Conservation (phyloP, 2,888 invertebrate species). For the Drosophila parthenogenetica region DNA sequence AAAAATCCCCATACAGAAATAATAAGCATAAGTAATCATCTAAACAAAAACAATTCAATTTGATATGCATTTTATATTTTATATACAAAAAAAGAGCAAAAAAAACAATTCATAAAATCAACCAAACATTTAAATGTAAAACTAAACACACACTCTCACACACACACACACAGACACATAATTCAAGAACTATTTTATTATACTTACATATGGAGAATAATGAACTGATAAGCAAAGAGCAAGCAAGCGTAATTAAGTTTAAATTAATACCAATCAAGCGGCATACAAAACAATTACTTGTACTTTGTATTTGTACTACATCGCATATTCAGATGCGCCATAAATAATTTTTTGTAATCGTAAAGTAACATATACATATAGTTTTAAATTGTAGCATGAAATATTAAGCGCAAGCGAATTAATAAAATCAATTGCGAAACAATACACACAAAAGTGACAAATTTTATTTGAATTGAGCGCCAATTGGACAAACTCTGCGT, state of each 20-base stretch:
- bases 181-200: constrained; percentile 55
- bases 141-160: constrained; percentile 2
- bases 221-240: constrained; percentile 78
- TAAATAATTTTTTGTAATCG: constrained; percentile 70
- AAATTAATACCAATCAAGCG: constrained; percentile 35
- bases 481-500: not conserved
- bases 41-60: constrained; percentile 45
- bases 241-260: constrained; percentile 68
- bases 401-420: constrained; percentile 64
- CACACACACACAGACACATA: constrained; percentile 27
- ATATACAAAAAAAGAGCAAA: constrained; percentile 35
- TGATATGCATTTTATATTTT: constrained; percentile 78
- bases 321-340: constrained; percentile 56
- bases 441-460: constrained; percentile 20
- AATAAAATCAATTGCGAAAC: constrained; percentile 52
- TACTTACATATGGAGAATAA: constrained; percentile 71
- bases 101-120: constrained; percentile 26
- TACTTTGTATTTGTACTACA: constrained; percentile 22
- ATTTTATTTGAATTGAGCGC: not conserved
- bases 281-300: constrained; percentile 23
- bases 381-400: constrained; percentile 77
- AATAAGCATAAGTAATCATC: constrained; percentile 44
- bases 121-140: constrained; percentile 25
- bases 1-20: constrained; percentile 24
- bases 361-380: constrained; percentile 60